phyloP scores from a whole-genome alignment of 2,888 invertebrate genomes.

The Neria commutata region DNA sequence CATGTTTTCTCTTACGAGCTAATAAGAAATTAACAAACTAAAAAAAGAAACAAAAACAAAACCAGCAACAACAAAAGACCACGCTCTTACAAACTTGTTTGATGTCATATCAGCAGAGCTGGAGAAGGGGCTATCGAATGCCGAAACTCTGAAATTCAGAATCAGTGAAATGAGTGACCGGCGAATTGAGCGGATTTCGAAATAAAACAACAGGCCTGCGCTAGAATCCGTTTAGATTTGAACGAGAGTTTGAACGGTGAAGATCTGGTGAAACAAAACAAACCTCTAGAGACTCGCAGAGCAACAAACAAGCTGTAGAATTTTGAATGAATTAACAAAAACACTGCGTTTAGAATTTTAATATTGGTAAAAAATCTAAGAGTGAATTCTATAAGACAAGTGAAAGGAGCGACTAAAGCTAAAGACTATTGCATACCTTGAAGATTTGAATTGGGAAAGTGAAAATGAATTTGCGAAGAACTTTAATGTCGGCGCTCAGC shows the following conservation, averaged over 20 bases:
- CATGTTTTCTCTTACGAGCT: not conserved
- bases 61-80: conserved; percentile 20
- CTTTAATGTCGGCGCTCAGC: conserved; percentile 11
- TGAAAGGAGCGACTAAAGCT: conserved; percentile 13
- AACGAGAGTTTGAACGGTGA: conserved; percentile 49
- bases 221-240: conserved; percentile 58
- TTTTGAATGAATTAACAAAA: conserved; percentile 3
- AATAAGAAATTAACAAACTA: conserved; percentile 30
- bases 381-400: not conserved
- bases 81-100: conserved; percentile 34
- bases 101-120: conserved; percentile 40
- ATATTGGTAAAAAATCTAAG: conserved; percentile 10
- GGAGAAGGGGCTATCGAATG: conserved; percentile 3
- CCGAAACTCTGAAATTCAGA: conserved; percentile 9
- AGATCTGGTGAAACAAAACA: conserved; percentile 34
- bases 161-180: conserved; percentile 5
- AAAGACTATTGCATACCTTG: conserved; percentile 14
- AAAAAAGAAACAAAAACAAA: conserved; percentile 11
- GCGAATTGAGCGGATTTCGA: conserved; percentile 29
- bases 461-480: conserved; percentile 22
- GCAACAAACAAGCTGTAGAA: conserved; percentile 14
- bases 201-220: conserved; percentile 55
- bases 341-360: not conserved
- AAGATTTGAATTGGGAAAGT: conserved; percentile 12
- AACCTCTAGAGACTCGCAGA: not conserved